phyloP scores from a whole-genome alignment of 2,888 invertebrate species.

The Rugalucina vietnamica region DNA sequence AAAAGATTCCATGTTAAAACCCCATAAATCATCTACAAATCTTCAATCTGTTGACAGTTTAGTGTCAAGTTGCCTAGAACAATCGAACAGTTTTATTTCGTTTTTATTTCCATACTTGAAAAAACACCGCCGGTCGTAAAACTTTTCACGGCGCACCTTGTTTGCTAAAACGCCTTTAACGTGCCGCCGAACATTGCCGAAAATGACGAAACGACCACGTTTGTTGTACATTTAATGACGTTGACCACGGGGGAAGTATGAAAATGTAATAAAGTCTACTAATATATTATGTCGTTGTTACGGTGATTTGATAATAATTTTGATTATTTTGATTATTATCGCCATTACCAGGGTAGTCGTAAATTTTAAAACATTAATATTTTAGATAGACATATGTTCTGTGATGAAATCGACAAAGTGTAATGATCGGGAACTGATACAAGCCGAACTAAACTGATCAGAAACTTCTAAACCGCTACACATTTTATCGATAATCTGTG shows the following conservation, averaged over 20 bases:
- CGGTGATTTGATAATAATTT: conserved; percentile 33
- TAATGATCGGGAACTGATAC: too few species aligned
- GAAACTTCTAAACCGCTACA: too few species aligned
- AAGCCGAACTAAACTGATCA: too few species aligned
- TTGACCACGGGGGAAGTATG: conserved; percentile 47
- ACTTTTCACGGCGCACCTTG: conserved; percentile 58
- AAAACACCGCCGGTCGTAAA: conserved; percentile 52
- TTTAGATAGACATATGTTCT: background rate
- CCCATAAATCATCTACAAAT: background rate
- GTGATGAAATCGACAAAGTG: too few species aligned
- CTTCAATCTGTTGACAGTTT: background rate
- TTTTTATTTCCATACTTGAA: conserved; percentile 32
- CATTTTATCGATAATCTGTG: too few species aligned
- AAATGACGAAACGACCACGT: conserved; percentile 49
- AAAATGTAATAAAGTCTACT: conserved; percentile 56
- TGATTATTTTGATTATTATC: conserved; percentile 7
- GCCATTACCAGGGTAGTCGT: background rate
- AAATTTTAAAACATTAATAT: background rate
- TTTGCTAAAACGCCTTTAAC: conserved; percentile 38
- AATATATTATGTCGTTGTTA: conserved; percentile 39
- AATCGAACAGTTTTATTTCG: conserved; percentile 2
- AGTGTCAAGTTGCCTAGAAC: background rate
- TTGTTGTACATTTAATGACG: conserved; percentile 45
- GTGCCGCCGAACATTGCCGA: conserved; percentile 47
- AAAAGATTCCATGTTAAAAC: background rate